phyloP scores from a whole-genome alignment of 2,797 vertebrate species.

The Paguma larvata region DNA sequence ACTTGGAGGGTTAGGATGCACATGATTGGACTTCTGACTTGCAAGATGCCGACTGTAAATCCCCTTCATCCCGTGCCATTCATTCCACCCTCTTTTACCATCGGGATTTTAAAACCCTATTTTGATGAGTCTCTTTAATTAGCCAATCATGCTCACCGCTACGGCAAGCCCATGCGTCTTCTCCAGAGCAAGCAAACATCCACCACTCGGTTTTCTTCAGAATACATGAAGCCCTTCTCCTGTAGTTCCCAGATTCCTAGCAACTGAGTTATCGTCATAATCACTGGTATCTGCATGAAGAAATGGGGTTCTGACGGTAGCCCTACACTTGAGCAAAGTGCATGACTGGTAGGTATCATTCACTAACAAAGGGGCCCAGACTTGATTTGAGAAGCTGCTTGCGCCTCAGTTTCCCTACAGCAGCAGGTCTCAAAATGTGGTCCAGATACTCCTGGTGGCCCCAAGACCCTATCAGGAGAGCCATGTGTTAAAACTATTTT shows the following conservation, averaged over 20 bases:
- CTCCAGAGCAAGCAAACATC: background rate
- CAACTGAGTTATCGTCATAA: background rate
- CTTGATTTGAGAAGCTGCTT: background rate
- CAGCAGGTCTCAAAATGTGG: background rate
- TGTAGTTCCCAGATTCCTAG: background rate
- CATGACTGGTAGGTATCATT: background rate
- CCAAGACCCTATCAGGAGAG: background rate
- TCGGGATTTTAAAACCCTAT: background rate
- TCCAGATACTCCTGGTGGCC: too few relatives aligned
- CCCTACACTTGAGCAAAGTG: background rate
- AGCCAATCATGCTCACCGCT: background rate
- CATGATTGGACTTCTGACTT: background rate
- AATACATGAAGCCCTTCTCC: background rate
- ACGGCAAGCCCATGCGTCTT: background rate
- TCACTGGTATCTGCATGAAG: background rate
- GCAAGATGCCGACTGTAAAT: background rate
- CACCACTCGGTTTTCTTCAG: background rate
- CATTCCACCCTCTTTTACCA: background rate
- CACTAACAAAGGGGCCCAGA: background rate
- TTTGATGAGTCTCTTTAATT: background rate
- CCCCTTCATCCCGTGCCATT: background rate
- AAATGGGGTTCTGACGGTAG: background rate
- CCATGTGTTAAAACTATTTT: background rate
- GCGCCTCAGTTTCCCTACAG: background rate
- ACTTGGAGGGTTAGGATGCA: background rate